These are phyloP conservation scores for Psilanteris sp. DNA, from an alignment of 1,140 invertebrate genomes.

Conservation along the genomic window DNA sequence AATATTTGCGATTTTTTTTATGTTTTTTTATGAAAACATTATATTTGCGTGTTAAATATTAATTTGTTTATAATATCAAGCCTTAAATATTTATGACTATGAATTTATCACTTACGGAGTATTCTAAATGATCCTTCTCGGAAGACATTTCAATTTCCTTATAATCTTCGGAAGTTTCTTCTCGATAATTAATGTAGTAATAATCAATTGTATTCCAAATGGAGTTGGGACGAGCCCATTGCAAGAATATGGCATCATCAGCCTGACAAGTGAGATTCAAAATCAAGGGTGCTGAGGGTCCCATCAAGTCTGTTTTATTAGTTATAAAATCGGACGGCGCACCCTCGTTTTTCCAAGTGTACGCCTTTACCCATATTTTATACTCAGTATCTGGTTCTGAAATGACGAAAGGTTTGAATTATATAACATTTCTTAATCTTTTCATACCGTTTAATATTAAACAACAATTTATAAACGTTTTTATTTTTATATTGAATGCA, in stretches of 20 bases:
- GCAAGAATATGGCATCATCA: constrained; percentile 87
- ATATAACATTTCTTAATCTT: too few relatives aligned
- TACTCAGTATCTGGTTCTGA: constrained; percentile 87
- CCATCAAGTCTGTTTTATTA: constrained; percentile 89
- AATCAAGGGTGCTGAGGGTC: constrained; percentile 88
- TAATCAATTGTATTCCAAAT: constrained; percentile 89
- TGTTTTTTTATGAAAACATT: too few relatives aligned
- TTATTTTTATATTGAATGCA: too few relatives aligned
- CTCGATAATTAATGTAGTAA: constrained; percentile 88
- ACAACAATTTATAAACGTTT: too few relatives aligned
- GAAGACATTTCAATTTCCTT: constrained; percentile 84
- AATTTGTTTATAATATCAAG: too few relatives aligned
- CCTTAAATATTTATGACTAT: too few relatives aligned
- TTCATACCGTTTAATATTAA: too few relatives aligned
- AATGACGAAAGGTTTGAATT: neutral
- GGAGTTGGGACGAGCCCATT: constrained; percentile 88
- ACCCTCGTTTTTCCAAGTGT: constrained; percentile 86
- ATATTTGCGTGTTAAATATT: too few relatives aligned
- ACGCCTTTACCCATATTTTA: constrained; percentile 91
- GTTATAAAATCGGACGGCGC: constrained; percentile 86
- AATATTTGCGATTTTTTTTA: too few relatives aligned
- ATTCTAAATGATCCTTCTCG: constrained; percentile 82
- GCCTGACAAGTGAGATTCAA: constrained; percentile 90
- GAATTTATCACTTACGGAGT: constrained; percentile 79
- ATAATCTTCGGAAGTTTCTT: constrained; percentile 81